phyloP scores from a whole-genome alignment of 2,888 invertebrate genomes.

The Adelphocoris suturalis region DNA sequence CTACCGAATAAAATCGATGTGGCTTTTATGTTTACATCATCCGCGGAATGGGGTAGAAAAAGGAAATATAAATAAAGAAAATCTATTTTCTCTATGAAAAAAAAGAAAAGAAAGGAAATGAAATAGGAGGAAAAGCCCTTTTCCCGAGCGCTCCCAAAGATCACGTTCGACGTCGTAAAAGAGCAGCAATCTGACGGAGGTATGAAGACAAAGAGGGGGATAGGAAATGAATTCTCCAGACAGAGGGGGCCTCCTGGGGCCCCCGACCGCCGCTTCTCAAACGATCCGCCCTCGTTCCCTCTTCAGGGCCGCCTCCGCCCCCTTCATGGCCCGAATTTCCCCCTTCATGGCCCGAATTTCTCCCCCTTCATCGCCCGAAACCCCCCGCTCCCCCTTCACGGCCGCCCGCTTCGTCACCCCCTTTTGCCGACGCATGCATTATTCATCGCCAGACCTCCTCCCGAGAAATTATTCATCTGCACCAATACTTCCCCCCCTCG shows the following conservation, averaged over 20 bases:
- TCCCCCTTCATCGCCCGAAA: background rate
- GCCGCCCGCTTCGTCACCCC: background rate
- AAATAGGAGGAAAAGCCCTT: background rate
- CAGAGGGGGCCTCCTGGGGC: background rate
- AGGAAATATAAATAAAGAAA: too few relatives aligned
- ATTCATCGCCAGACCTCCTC: conserved; percentile 7
- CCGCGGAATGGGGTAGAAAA: too few relatives aligned
- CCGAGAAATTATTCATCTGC: conserved; percentile 61
- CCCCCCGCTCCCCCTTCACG: background rate
- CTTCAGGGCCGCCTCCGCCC: background rate
- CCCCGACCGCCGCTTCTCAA: background rate
- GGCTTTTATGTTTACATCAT: too few relatives aligned
- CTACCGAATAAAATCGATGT: too few relatives aligned
- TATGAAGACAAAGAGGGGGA: conserved; percentile 2
- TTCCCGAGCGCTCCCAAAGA: background rate
- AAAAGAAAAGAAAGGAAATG: background rate
- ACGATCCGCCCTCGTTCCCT: background rate
- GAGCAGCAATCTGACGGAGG: conserved; percentile 27
- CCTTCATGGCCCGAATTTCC: too few relatives aligned
- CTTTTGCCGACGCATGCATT: conserved; percentile 3
- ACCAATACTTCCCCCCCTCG: conserved; percentile 16
- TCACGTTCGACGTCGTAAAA: conserved; percentile 26
- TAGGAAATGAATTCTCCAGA: conserved; percentile 21
- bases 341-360: background rate
- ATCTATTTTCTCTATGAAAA: too few relatives aligned